Percentiles rank a stretch among this genome's conserved stretches.
These are phyloP conservation scores for human DNA, from an alignment of 2,113 vertebrate species.

Conservation along the genomic window GRCh38 chr14:94823501-94824000, in stretches of 20 bases:
- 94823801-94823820: neutral
- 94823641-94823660: fast-evolving
- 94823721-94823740: neutral
- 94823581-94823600: neutral
- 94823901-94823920: neutral
- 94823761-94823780: neutral
- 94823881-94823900: neutral
- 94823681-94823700: neutral
- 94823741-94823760: neutral
- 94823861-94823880: neutral
- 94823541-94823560: fast-evolving
- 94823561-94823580: neutral
- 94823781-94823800: fast-evolving
- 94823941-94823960: neutral
- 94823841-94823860: neutral
- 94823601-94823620: too few species aligned
- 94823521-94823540: neutral
- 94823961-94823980: neutral
- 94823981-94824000: neutral
- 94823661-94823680: too few species aligned
- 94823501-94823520: neutral
- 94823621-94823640: neutral
- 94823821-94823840: neutral
- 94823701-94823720: too few species aligned
- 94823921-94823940: neutral